Evolutionary conservation across 2,113 vertebrate genomes (phyloP), one percentile per base, ranked within the genome.

Genomic region (Engystomops pustulosus): DNA sequence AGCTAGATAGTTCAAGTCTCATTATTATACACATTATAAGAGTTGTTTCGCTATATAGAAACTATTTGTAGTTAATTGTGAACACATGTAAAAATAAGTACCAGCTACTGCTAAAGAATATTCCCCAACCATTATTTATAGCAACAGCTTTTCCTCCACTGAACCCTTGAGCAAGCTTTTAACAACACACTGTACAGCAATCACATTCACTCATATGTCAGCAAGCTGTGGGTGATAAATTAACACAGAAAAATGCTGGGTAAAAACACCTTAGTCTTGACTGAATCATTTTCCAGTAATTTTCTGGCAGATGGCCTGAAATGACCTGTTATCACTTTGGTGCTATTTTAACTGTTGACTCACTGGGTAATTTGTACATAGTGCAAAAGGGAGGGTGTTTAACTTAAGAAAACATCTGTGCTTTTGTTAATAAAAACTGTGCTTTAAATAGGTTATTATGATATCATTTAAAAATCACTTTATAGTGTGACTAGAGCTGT

Each of bases 141-240:
- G 77, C 27, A 85, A 69, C 58, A 87, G 32, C 67, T 83, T 85
- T 89, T 81, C 38, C 49, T 60, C 11, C 81, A 88, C 80, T 89
- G 89, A 91, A 85, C 80, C 72, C 91, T 65, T 86, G 86, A 89
- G 68, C 79, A 86, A 79, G 36, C 41, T 89, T 92, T 89, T 89
- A 88, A 90, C 86, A 89, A 68, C 55, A 79, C 49, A 79, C 81
- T 87, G 79, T 85, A 89, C 80, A 88, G 87, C 86, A 85, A 88
- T 87, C 91, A 90, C 85, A 87, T 91, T 89, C 89, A 87, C 89
- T 91, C 91, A 88, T 87, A 86, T 85, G 88, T 91, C 89, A 91
- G 91, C 86, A 90, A 87, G 87, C 78, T 88, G 88, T 86, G 86
- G 60, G 91, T 91, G 90, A 93, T 88, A 90, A 92, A 93, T 92